phyloP scores from a whole-genome alignment of 1,140 invertebrate species.

The Popillia japonica region DNA sequence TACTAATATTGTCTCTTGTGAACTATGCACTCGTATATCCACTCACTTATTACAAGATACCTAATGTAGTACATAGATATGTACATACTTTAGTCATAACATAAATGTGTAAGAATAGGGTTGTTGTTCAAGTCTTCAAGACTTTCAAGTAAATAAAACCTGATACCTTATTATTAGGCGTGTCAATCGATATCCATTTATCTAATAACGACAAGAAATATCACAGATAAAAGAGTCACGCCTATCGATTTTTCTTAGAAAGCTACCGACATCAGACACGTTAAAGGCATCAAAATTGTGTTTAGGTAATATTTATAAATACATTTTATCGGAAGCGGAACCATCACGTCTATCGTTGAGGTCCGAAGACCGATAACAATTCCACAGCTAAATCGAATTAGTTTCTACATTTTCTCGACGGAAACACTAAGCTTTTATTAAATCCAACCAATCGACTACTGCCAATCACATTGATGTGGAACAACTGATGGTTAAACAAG shows the following conservation, averaged over 20 bases:
- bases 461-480: background rate
- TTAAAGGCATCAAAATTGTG: constrained; percentile 17
- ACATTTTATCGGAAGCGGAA: constrained; percentile 4
- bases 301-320: constrained; percentile 28
- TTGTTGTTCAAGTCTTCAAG: background rate
- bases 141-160: background rate
- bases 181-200: constrained; percentile 17
- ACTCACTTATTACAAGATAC: too few species aligned
- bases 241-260: constrained; percentile 1
- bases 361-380: constrained; percentile 5
- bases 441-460: background rate
- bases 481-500: background rate
- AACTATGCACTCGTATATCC: too few species aligned
- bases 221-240: constrained; percentile 3
- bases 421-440: background rate
- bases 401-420: constrained; percentile 13
- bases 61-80: too few species aligned
- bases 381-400: constrained; percentile 21
- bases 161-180: background rate
- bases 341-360: background rate
- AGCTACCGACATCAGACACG: constrained; percentile 1
- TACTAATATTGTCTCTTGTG: too few species aligned
- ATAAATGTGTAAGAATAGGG: background rate
- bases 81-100: too few species aligned
- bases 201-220: constrained; percentile 17